Percentiles rank a stretch among this genome's conserved stretches.
Evolutionary conservation across 2,113 vertebrate genomes (phyloP).

Genomic region (Noctilio leporinus): DNA sequence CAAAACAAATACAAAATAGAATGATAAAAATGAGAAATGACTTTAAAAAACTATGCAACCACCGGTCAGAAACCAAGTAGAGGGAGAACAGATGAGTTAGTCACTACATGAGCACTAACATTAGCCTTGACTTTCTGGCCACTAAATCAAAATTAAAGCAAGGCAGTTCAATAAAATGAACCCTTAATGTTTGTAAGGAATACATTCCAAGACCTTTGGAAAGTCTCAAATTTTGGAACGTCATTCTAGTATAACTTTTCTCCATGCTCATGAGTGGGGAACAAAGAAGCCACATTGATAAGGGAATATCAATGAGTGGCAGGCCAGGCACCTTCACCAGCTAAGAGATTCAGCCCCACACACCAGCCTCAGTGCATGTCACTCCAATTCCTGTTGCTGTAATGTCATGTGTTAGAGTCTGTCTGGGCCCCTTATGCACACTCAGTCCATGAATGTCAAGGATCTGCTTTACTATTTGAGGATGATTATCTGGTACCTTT

Average conservation of each 20-base stretch:
- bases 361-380: neutral
- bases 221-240: neutral
- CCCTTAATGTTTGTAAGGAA: neutral
- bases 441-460: neutral
- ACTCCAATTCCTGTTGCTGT: neutral
- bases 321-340: neutral
- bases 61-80: neutral
- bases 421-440: neutral
- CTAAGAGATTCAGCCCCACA: neutral
- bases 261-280: neutral
- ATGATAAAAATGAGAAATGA: constrained; percentile 7
- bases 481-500: neutral
- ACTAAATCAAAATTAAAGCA: constrained; percentile 2
- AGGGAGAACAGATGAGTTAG: constrained; percentile 18
- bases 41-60: neutral
- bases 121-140: neutral
- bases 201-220: neutral
- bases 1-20: constrained; percentile 11
- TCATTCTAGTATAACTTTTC: neutral
- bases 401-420: neutral
- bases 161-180: neutral
- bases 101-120: neutral
- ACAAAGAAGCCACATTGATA: neutral
- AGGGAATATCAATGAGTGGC: neutral
- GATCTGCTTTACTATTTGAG: neutral